Evolutionary conservation across 2,797 vertebrate genomes (phyloP).

Genomic region (Nannoperca obscura): DNA sequence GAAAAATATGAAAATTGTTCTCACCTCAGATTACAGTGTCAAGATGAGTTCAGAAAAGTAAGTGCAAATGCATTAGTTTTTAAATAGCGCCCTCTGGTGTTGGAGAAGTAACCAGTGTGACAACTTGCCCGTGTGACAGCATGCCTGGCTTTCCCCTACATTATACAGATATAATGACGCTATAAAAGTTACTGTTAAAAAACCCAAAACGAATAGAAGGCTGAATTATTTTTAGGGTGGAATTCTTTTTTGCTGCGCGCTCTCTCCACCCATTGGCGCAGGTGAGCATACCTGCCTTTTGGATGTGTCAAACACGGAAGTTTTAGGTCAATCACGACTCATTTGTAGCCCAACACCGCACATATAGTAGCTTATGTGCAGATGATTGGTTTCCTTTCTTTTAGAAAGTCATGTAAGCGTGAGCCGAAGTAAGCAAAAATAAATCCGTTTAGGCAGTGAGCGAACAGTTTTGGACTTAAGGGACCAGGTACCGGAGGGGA

Average conservation of each 20-base stretch:
- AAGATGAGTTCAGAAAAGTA: too few species aligned
- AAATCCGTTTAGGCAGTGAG: not conserved
- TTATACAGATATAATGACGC: not conserved
- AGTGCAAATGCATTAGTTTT: too few species aligned
- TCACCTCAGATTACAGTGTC: too few species aligned
- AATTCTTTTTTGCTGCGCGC: not conserved
- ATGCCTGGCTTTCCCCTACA: too few species aligned
- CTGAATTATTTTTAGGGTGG: slow-evolving; percentile 28
- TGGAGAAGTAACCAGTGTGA: too few species aligned
- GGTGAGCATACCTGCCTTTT: slow-evolving; percentile 64
- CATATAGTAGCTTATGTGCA: too few species aligned
- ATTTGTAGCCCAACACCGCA: not conserved
- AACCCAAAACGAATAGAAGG: fast-evolving
- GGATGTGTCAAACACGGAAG: slow-evolving; percentile 70
- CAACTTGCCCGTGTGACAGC: too few species aligned
- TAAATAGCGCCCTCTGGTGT: too few species aligned
- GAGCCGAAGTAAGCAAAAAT: not conserved
- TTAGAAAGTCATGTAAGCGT: not conserved
- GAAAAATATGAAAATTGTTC: too few species aligned
- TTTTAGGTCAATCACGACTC: not conserved
- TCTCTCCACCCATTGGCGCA: slow-evolving; percentile 54
- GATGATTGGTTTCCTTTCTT: not conserved
- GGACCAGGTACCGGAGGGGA: slow-evolving; percentile 5
- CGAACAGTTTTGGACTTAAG: not conserved
- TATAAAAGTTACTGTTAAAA: not conserved